Conservation (phyloP, 2,797 vertebrate species). For the Amblyopsis hoosieri region DNA sequence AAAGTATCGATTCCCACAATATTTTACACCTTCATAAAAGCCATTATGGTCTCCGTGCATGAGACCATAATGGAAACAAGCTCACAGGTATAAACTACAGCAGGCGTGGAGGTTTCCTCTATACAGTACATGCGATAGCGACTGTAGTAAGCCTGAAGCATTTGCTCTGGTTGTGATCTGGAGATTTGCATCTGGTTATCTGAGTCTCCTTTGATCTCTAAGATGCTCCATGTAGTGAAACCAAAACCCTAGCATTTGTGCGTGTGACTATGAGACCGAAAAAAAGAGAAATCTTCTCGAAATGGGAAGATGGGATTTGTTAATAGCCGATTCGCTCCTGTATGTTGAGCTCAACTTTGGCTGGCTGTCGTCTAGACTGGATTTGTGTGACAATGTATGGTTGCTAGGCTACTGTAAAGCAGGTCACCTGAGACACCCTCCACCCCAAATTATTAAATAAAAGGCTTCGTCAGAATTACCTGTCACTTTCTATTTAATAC, state of each 20-base stretch:
- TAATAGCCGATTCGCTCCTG: constrained; percentile 25
- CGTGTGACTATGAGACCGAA: constrained; percentile 2
- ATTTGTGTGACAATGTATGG: constrained; percentile 29
- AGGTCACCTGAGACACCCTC: constrained; percentile 29
- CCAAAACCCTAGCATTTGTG: constrained; percentile 15
- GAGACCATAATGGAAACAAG: constrained; percentile 1
- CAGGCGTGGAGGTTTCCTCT: constrained; percentile 17
- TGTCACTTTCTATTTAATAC: constrained; percentile 10
- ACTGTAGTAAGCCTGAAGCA: constrained; percentile 2
- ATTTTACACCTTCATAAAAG: neutral
- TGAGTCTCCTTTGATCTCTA: constrained; percentile 36
- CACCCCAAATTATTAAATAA: constrained; percentile 21
- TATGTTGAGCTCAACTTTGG: constrained; percentile 6
- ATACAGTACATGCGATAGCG: constrained; percentile 29
- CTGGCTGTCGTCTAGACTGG: constrained; percentile 4
- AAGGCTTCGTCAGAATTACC: constrained; percentile 17
- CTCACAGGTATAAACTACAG: constrained; percentile 10
- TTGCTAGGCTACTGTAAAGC: constrained; percentile 48
- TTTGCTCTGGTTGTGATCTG: constrained; percentile 32
- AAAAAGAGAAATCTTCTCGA: constrained; percentile 10
- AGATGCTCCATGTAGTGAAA: constrained; percentile 22
- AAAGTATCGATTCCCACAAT: neutral
- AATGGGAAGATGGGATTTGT: constrained; percentile 6
- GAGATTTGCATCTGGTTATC: constrained; percentile 44
- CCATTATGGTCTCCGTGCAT: neutral